A percentile compares a stretch with the other conserved stretches of the same genome.
phyloP scores from a whole-genome alignment of 2,797 vertebrate species.

The Vespertilio murinus region DNA sequence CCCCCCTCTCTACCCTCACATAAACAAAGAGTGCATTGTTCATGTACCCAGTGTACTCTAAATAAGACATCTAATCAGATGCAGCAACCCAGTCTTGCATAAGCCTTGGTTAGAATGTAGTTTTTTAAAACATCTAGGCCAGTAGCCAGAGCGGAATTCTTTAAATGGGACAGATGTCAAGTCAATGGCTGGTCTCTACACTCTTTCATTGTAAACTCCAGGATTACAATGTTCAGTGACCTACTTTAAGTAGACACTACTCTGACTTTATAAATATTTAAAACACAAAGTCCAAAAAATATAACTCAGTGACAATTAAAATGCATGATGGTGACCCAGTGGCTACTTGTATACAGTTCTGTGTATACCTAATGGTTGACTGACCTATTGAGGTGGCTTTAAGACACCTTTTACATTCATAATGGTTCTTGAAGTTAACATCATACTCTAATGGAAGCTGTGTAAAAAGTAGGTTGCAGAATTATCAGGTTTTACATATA shows the following conservation, averaged over 20 bases:
- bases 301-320: constrained; percentile 69
- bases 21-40: constrained; percentile 67
- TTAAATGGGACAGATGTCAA: constrained; percentile 64
- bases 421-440: constrained; percentile 56
- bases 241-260: constrained; percentile 74
- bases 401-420: constrained; percentile 74
- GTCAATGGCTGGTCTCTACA: constrained; percentile 37
- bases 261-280: constrained; percentile 83
- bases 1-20: not conserved
- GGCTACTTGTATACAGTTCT: constrained; percentile 65
- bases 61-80: constrained; percentile 68
- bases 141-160: constrained; percentile 63
- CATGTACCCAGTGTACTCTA: constrained; percentile 2
- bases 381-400: constrained; percentile 72
- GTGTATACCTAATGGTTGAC: constrained; percentile 67
- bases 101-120: constrained; percentile 52
- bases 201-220: not conserved
- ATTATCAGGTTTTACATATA: not conserved
- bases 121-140: constrained; percentile 64
- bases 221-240: constrained; percentile 72
- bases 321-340: constrained; percentile 69
- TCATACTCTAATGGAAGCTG: constrained; percentile 18
- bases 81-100: constrained; percentile 43
- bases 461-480: constrained; percentile 32
- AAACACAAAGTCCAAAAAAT: constrained; percentile 80